Percentiles rank a stretch among this genome's conserved stretches.
These are phyloP conservation scores for Aleiodes alternator DNA, from an alignment of 2,888 invertebrate genomes.

Conservation along the genomic window DNA sequence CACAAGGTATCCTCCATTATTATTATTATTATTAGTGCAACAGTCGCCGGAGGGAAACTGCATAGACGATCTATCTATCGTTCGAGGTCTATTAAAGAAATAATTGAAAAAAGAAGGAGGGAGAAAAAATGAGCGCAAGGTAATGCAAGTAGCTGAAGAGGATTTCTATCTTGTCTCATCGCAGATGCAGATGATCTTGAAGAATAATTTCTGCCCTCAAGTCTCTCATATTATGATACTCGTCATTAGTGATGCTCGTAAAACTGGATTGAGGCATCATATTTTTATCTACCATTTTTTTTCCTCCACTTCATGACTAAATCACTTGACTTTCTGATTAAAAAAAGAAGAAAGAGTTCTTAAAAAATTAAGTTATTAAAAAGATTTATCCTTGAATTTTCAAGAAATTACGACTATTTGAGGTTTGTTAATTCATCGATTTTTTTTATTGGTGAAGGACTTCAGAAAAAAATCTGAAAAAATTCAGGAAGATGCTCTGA, in stretches of 20 bases:
- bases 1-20: conserved; percentile 17
- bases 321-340: too few species aligned
- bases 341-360: too few species aligned
- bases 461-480: too few species aligned
- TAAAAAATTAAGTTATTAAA: too few species aligned
- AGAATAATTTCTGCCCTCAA: conserved; percentile 27
- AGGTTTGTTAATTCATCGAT: too few species aligned
- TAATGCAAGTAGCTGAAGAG: conserved; percentile 20
- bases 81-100: conserved; percentile 9
- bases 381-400: too few species aligned
- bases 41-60: conserved; percentile 25
- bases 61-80: conserved; percentile 29
- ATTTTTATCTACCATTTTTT: conserved; percentile 19
- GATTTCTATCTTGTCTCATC: conserved; percentile 29
- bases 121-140: conserved; percentile 7
- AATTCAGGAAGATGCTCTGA: too few species aligned
- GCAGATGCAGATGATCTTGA: conserved; percentile 23
- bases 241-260: conserved; percentile 33
- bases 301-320: not conserved
- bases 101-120: conserved; percentile 1
- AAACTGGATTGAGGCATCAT: conserved; percentile 35
- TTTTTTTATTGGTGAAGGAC: too few species aligned
- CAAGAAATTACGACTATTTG: too few species aligned
- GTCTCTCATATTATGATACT: conserved; percentile 25
- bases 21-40: conserved; percentile 33